Conservation (phyloP, 2,113 vertebrate species). For the Cryptotis parvus region DNA sequence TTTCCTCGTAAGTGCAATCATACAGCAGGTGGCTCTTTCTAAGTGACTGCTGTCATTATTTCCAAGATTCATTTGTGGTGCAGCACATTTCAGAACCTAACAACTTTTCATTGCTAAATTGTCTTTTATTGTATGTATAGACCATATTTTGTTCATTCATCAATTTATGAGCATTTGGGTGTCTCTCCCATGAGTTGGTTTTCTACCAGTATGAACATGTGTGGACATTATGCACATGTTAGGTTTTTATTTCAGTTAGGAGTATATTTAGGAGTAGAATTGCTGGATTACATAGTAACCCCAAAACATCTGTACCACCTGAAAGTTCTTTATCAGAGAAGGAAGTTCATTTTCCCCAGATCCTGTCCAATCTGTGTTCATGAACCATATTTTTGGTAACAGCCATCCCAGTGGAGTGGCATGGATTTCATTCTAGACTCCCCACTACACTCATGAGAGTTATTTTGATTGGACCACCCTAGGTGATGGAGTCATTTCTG, state of each 20-base stretch:
- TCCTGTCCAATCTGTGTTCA: not conserved
- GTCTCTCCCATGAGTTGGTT: not conserved
- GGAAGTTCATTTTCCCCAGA: not conserved
- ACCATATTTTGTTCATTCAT: not conserved
- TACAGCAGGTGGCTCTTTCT: not conserved
- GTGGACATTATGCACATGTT: not conserved
- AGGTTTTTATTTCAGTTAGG: not conserved
- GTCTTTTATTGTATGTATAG: not conserved
- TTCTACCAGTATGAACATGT: not conserved
- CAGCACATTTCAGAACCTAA: no score
- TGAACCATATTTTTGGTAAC: not conserved
- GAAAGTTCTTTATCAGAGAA: not conserved
- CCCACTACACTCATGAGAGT: not conserved
- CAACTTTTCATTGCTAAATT: not conserved
- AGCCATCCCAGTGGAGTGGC: not conserved
- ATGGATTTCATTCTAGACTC: not conserved
- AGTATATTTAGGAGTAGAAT: not conserved
- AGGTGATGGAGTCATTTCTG: not conserved
- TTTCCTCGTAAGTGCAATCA: not conserved
- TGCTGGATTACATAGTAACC: not conserved
- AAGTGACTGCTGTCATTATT: not conserved
- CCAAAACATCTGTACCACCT: not conserved
- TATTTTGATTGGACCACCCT: not conserved
- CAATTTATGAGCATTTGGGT: not conserved
- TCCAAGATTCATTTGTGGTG: no score